Conservation (phyloP, 2,888 invertebrate genomes). For the Apoda limacodes region DNA sequence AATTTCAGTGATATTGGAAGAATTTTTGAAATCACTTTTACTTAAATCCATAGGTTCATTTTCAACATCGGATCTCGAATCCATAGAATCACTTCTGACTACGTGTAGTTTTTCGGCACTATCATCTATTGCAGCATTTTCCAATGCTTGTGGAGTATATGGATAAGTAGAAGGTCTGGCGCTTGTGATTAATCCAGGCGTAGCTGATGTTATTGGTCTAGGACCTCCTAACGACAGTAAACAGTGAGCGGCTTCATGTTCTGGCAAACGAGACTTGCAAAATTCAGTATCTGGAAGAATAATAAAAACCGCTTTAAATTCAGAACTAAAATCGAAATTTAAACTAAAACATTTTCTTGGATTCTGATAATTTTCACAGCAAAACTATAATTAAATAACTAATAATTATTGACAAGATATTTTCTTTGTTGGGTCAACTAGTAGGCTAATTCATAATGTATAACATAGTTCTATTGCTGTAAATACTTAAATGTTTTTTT, state of each 20-base stretch:
- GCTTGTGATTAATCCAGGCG: conserved; percentile 69
- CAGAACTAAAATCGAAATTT: too few species aligned
- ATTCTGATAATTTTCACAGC: too few species aligned
- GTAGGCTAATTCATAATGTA: too few species aligned
- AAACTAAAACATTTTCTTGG: too few species aligned
- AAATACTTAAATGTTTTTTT: too few species aligned
- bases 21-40: conserved; percentile 46
- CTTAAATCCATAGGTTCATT: conserved; percentile 68
- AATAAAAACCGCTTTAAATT: too few species aligned
- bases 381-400: too few species aligned
- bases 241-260: conserved; percentile 89
- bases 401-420: too few species aligned
- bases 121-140: conserved; percentile 32
- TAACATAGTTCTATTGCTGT: too few species aligned
- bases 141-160: conserved; percentile 59
- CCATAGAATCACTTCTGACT: conserved; percentile 31
- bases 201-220: conserved; percentile 58
- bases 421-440: too few species aligned
- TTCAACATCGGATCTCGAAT: conserved; percentile 49
- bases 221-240: conserved; percentile 79
- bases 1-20: conserved; percentile 57
- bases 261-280: conserved; percentile 77
- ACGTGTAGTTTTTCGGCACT: conserved; percentile 36
- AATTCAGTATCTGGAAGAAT: conserved; percentile 73
- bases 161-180: conserved; percentile 78